These are phyloP conservation scores for Polyploca ridens DNA, from an alignment of 2,888 invertebrate genomes.

Conservation along the genomic window DNA sequence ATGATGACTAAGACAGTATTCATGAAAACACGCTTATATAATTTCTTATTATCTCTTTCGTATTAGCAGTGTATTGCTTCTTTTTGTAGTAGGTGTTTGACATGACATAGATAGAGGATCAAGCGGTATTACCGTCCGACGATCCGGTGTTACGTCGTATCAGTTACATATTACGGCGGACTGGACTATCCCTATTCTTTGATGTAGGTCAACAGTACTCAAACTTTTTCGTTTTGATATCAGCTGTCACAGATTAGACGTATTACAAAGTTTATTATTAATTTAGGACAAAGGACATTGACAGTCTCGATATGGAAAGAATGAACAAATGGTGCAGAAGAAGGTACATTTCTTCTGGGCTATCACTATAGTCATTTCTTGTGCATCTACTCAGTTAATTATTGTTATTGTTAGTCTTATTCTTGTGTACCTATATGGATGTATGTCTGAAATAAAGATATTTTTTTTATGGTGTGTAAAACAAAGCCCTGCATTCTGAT, in stretches of 20 bases:
- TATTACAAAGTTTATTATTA: background rate
- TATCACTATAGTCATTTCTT: too few relatives aligned
- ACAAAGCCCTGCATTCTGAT: too few relatives aligned
- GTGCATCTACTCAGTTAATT: too few relatives aligned
- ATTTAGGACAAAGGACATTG: background rate
- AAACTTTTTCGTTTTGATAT: background rate
- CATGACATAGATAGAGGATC: conserved; percentile 36
- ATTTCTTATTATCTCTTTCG: background rate
- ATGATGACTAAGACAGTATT: too few relatives aligned
- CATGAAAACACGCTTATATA: too few relatives aligned
- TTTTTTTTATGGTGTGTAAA: too few relatives aligned
- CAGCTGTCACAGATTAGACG: background rate
- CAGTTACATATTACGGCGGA: conserved; percentile 27
- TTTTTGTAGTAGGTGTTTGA: conserved; percentile 19
- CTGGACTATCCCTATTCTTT: conserved; percentile 18
- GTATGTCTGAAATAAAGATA: too few relatives aligned
- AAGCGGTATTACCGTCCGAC: conserved; percentile 40
- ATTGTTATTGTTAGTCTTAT: too few relatives aligned
- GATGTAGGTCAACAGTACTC: conserved; percentile 8
- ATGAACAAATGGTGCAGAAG: too few relatives aligned
- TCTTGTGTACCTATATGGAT: too few relatives aligned
- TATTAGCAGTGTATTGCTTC: conserved; percentile 27
- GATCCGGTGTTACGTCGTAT: conserved; percentile 26
- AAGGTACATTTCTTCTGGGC: too few relatives aligned
- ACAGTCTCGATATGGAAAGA: too few relatives aligned